These are phyloP conservation scores for Lysiphlebus fabarum DNA, from an alignment of 1,140 invertebrate species.

Conservation along the genomic window DNA sequence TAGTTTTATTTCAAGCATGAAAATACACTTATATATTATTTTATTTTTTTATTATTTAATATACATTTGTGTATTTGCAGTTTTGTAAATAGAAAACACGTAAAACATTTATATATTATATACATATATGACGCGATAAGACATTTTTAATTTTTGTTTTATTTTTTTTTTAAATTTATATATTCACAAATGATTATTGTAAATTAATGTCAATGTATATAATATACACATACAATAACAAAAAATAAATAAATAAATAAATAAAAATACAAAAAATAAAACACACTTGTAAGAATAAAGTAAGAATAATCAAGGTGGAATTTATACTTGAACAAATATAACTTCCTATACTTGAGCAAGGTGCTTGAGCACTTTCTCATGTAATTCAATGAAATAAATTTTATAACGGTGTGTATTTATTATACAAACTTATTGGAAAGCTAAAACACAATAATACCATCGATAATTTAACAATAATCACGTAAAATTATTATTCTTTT, in stretches of 20 bases:
- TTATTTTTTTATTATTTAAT: no score
- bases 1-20: no score
- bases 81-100: no score
- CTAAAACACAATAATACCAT: background rate
- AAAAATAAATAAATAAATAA: slow-evolving; percentile 1
- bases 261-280: background rate
- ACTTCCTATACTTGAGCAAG: background rate
- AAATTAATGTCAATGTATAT: slow-evolving; percentile 1
- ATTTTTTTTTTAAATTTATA: no score
- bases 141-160: no score
- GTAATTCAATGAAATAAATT: background rate
- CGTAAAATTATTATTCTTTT: no score
- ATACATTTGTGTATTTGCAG: no score
- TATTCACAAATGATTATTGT: background rate
- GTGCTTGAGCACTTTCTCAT: slow-evolving; percentile 16
- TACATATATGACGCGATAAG: no score
- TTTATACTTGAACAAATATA: background rate
- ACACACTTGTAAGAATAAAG: background rate
- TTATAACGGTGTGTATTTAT: slow-evolving; percentile 2
- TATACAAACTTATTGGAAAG: slow-evolving; percentile 13
- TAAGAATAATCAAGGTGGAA: background rate
- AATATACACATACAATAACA: no score
- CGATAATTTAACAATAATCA: no score
- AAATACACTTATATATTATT: no score
- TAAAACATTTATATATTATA: no score